A percentile compares a stretch with the other conserved stretches of the same genome.
phyloP scores from a whole-genome alignment of 1,140 invertebrate species.

The Megathymus violae region DNA sequence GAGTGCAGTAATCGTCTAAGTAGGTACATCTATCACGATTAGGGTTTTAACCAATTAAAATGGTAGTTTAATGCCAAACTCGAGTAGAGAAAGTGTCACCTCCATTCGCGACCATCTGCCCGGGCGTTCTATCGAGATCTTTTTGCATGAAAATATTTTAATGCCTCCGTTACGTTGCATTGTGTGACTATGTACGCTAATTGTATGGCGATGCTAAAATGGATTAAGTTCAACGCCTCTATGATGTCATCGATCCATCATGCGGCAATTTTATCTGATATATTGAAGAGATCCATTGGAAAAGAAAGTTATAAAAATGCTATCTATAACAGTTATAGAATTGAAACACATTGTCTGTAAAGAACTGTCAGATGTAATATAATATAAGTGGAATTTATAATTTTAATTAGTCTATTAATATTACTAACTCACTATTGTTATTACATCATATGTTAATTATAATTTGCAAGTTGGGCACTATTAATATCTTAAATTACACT shows the following conservation, averaged over 20 bases:
- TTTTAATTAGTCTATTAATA: too few relatives aligned
- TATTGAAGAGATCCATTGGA: too few relatives aligned
- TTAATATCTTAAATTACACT: too few relatives aligned
- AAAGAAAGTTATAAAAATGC: too few relatives aligned
- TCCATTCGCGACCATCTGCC: slow-evolving; percentile 48
- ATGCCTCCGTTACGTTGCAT: slow-evolving; percentile 57
- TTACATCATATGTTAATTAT: too few relatives aligned
- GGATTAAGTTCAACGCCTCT: slow-evolving; percentile 45
- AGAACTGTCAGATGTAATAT: too few relatives aligned
- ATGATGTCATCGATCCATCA: slow-evolving; percentile 33
- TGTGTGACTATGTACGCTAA: slow-evolving; percentile 50
- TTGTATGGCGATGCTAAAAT: slow-evolving; percentile 43
- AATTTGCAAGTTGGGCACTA: too few relatives aligned
- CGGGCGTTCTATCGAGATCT: slow-evolving; percentile 44
- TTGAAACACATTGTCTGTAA: too few relatives aligned
- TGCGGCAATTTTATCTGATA: slow-evolving; percentile 5
- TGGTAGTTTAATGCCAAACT: slow-evolving; percentile 59
- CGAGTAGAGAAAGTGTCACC: slow-evolving; percentile 73
- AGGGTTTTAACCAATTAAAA: background rate
- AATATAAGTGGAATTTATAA: too few relatives aligned
- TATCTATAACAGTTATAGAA: too few relatives aligned
- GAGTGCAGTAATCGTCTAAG: slow-evolving; percentile 1
- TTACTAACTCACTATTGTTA: too few relatives aligned
- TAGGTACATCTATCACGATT: slow-evolving; percentile 20
- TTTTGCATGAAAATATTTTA: slow-evolving; percentile 71